Evolutionary conservation across 1,140 invertebrate species (phyloP).

Genomic region (Homarus americanus): DNA sequence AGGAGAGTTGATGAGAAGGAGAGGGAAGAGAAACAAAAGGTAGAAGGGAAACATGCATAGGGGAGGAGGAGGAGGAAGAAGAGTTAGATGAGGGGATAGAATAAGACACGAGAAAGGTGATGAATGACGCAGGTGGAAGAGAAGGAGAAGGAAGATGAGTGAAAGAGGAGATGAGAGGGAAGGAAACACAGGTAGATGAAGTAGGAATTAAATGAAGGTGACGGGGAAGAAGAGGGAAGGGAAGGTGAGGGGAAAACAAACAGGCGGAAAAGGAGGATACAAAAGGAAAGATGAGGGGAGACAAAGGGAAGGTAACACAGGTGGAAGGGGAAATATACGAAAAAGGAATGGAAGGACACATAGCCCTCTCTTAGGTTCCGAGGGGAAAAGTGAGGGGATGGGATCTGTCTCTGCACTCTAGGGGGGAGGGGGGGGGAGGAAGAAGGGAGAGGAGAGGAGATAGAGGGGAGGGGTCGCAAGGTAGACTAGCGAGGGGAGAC

Average conservation of each 20-base stretch:
- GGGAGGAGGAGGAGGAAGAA: too few relatives aligned
- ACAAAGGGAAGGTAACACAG: neutral
- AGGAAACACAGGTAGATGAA: too few relatives aligned
- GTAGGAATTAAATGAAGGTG: too few relatives aligned
- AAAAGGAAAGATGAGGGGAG: neutral
- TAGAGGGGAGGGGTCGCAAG: neutral
- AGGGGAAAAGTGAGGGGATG: neutral
- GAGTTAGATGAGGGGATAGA: too few relatives aligned
- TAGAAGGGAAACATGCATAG: too few relatives aligned
- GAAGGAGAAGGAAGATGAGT: neutral
- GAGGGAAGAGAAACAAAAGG: too few relatives aligned
- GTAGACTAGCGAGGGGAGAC: neutral
- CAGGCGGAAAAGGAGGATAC: neutral
- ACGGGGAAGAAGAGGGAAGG: neutral
- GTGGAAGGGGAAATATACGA: neutral
- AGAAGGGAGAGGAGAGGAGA: neutral
- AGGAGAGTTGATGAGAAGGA: too few relatives aligned
- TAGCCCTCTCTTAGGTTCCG: too few relatives aligned
- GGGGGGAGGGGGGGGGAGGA: neutral
- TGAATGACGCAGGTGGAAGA: too few relatives aligned
- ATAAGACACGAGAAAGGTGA: too few relatives aligned
- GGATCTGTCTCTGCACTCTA: too few relatives aligned
- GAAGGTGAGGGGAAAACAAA: neutral
- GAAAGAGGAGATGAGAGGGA: neutral
- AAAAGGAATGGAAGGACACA: neutral